Base-by-base conservation (phyloP, 1,140 invertebrate species). In the Ceratoteleas bidentatus region DNA sequence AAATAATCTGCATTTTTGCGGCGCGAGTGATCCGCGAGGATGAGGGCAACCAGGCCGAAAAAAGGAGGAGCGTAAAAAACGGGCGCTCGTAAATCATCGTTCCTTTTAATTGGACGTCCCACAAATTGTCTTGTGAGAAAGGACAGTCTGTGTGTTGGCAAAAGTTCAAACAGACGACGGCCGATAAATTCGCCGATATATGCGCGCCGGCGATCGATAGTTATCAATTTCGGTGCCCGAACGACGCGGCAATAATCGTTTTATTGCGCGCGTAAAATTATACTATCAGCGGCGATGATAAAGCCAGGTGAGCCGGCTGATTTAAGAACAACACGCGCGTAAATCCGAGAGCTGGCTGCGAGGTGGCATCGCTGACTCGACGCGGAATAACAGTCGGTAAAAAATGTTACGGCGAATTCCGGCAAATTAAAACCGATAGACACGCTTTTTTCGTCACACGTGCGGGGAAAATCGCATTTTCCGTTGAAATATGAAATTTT, bases 141-240 rank as follows among this genome's bases (percentile, higher is more conserved):
- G 24, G 15, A 50, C 33, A 49, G 54, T 15, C 40, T 50, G 10
- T 14, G 6, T 58, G n/a, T 47, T 50, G 54, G 65, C 66, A 60
- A 40, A 70, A 60, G 45, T 70, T 70, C 56, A 60, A 70, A 38
- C 15, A n/a, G n/a, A n/a, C n/a, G n/a, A n/a, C n/a, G n/a, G n/a
- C n/a, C n/a, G 14, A 58, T 56, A 69, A 50, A 69, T 58, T 69
- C 49, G 11, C 33, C 15, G 57, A 58, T 10, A 57, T 9, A 47
- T 9, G 8, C 16, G 40, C 11, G 15, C 8, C 0, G 4, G 16
- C 61, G 61, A 69, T 69, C 66, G 50, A 69, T 69, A 58, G 43
- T 60, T 60, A 70, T 70, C 43, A 53, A 61, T 53, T 70, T 50
- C 24, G 24, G n/a, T 53, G 24, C n/a, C 47, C 33, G 53, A 70